Conservation (phyloP, 1,140 invertebrate genomes). For the Anagrus nilaparvatae region DNA sequence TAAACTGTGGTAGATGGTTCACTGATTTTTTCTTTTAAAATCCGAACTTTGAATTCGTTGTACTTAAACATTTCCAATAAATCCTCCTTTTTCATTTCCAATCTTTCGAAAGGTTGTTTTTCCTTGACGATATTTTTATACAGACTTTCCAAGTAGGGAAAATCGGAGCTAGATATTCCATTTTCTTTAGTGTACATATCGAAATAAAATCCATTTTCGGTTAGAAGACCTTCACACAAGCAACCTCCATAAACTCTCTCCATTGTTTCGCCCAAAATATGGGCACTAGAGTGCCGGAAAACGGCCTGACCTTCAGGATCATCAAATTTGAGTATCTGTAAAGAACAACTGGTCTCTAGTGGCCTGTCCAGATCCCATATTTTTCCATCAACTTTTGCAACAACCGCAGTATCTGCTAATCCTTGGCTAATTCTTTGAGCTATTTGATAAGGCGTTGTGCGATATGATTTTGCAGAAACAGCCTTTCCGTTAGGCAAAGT, state of each 20-base stretch:
- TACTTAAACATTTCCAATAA: constrained; percentile 97
- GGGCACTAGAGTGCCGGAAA: constrained; percentile 99
- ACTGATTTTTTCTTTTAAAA: constrained; percentile 89
- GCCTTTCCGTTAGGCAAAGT: constrained; percentile 80
- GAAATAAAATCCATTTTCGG: constrained; percentile 97
- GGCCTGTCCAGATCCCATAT: constrained; percentile 97
- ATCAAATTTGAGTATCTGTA: constrained; percentile 91
- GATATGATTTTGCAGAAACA: constrained; percentile 80
- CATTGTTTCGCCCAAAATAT: constrained; percentile 94
- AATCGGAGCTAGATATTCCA: constrained; percentile 78
- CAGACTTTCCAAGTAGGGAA: constrained; percentile 73
- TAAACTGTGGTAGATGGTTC: constrained; percentile 95
- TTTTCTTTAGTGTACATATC: constrained; percentile 84
- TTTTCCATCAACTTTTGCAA: constrained; percentile 88
- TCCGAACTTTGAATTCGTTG: constrained; percentile 94
- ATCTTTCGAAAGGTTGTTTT: constrained; percentile 92
- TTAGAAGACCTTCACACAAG: constrained; percentile 96
- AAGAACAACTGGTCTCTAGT: constrained; percentile 70
- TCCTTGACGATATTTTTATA: constrained; percentile 86
- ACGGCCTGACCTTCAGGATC: constrained; percentile 90
- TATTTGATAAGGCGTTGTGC: constrained; percentile 86
- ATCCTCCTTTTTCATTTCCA: constrained; percentile 93
- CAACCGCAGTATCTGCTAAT: constrained; percentile 85
- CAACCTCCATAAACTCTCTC: constrained; percentile 93
- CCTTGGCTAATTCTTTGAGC: constrained; percentile 90